phyloP scores from a whole-genome alignment of 1,140 invertebrate species.

The Calycopis cecrops region DNA sequence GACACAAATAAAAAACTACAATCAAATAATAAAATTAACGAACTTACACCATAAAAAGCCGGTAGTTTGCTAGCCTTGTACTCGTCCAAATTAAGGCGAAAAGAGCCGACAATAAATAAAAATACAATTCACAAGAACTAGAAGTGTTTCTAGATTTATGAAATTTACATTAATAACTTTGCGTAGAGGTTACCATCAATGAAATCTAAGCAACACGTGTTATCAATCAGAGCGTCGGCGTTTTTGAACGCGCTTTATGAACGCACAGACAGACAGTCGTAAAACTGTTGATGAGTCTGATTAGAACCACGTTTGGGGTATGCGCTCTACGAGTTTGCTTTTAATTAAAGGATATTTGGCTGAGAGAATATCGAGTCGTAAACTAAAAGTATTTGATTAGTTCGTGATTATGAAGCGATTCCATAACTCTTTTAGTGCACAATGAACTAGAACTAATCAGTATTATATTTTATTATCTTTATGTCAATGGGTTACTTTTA shows the following conservation, averaged over 20 bases:
- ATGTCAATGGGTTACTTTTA: too few relatives aligned
- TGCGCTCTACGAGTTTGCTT: constrained; percentile 44
- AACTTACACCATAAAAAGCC: not conserved
- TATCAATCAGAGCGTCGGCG: constrained; percentile 58
- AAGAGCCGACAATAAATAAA: not conserved
- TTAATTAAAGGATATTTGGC: constrained; percentile 58
- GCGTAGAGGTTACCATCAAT: not conserved
- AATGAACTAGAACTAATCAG: not conserved
- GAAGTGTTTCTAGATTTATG: not conserved
- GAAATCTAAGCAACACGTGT: constrained; percentile 43
- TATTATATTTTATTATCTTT: too few relatives aligned
- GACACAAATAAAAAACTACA: too few relatives aligned
- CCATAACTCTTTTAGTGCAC: constrained; percentile 1
- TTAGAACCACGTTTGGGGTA: constrained; percentile 61
- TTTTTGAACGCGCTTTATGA: constrained; percentile 55
- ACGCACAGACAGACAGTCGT: constrained; percentile 62
- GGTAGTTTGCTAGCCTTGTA: not conserved
- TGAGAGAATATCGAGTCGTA: constrained; percentile 27
- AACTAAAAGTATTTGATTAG: constrained; percentile 17
- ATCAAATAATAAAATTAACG: too few relatives aligned
- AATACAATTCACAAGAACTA: not conserved
- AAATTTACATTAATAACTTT: not conserved
- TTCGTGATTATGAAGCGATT: not conserved
- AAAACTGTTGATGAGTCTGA: constrained; percentile 57
- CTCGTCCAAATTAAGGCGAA: not conserved